Percentiles rank a stretch among this genome's conserved stretches.
Conservation (phyloP, 53 echinoderm and acorn worm genomes). For the Hippasteria phrygiana region DNA sequence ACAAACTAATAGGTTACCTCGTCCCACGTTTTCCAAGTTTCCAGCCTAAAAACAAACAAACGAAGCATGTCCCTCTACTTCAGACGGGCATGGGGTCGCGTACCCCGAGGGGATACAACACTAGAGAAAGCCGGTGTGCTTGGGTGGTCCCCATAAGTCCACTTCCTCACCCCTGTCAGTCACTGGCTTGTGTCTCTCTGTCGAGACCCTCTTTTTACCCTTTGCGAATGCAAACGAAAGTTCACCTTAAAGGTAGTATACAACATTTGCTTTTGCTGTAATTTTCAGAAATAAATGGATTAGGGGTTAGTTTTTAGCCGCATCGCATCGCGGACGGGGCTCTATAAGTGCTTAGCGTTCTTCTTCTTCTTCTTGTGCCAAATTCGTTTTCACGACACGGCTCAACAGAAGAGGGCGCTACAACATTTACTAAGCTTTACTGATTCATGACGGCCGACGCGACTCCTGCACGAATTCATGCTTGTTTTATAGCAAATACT, state of each 20-base stretch:
- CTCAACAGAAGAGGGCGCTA: too few species aligned
- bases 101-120: conserved; percentile 11
- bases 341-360: too few species aligned
- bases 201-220: conserved; percentile 33
- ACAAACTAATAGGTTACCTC: background rate
- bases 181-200: conserved; percentile 65
- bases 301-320: too few species aligned
- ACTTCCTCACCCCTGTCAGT: conserved; percentile 57
- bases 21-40: conserved; percentile 6
- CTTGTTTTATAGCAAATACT: too few species aligned
- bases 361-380: too few species aligned
- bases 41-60: conserved; percentile 32
- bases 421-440: too few species aligned
- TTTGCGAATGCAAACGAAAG: conserved; percentile 77
- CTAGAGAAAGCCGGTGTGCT: conserved; percentile 25
- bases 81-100: conserved; percentile 20
- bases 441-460: too few species aligned
- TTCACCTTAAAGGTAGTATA: background rate
- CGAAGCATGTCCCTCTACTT: conserved; percentile 1
- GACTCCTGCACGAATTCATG: too few species aligned
- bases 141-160: conserved; percentile 37
- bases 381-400: too few species aligned
- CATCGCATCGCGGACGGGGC: too few species aligned
- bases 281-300: too few species aligned
- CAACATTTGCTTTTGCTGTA: background rate